Evolutionary conservation across 2,797 vertebrate species (phyloP), one percentile per base, ranked within the genome.

Genomic region (Podargus strigoides): DNA sequence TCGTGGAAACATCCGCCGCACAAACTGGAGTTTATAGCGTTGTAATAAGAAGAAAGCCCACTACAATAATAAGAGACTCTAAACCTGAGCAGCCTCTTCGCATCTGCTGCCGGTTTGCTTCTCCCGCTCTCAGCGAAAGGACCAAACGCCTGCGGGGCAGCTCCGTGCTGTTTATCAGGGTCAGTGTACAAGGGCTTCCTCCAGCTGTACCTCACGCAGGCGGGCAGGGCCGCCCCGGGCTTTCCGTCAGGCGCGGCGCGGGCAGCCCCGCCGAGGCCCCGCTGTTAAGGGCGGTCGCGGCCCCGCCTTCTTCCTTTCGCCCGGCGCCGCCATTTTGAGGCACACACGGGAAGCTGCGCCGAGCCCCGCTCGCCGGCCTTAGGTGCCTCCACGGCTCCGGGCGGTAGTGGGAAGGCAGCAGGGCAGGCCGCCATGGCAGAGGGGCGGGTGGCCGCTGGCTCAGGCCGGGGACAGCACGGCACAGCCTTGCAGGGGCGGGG

Each of bases 291-390:
- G 64, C 52, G 52, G 60, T 41, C 34, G 20, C 64, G 32, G 75
- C 12, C 0, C 87, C 91, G 2, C 91, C 49, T 95, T 95, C 84
- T 96, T 96, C 98, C 81, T 96, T 99, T 98, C 96, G 90, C 95
- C 97, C 94, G 87, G 68, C 95, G 97, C 94, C 98, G 98, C 98
- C 98, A 99, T 98, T 98, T 99, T 99, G 97, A 93, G 95, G 96
- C 92, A 97, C 96, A 32, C 41, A 39, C 34, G 55, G 60, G 23
- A 27, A 97, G 97, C 96, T 96, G 96, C 44, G 10, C 27, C 1
- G 75, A 2, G 44, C 3, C 0, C 3, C 1, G 6, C 17, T 36
- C 9, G 28, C 8, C 20, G 14, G 11, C 10, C 4, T 26, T 26
- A 16, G 53, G 21, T 83, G n/a, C 2, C 14, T 23, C 10, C 1